Evolutionary conservation across 2,888 invertebrate species (phyloP), one percentile per base, ranked within the genome.

Genomic region (Cetonia aurata): DNA sequence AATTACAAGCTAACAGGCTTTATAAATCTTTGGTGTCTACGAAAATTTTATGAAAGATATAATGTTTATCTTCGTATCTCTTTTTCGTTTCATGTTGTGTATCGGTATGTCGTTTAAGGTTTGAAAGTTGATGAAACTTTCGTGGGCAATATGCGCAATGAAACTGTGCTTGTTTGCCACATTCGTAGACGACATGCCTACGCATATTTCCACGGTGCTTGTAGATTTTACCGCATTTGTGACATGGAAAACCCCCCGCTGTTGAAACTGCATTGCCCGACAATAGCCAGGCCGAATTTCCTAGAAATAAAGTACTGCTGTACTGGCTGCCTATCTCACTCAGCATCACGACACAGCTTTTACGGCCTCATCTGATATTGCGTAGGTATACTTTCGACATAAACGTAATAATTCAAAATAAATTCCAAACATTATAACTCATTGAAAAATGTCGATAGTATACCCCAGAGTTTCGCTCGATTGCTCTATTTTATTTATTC

Each of bases 161-260:
- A 85, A 89, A 89, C 80, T 88, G 87, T 41, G 90, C 89, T 75
- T 87, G 86, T 81, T 89, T 89, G 77, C 89, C 88, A 81, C 93
- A 93, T 82, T 93, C 93, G 84, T 91, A 90, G 80, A 89, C 89
- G 79, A 90, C 88, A 82, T 93, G 93, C 72, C 92, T 89, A 82
- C 91, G 91, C 79, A 94, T 87, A 73, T 92, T 93, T 77, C 92
- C 92, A 81, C 92, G 92, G 84, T 91, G 91, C 85, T 91, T 92
- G 88, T 95, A 95, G 78, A 91, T 89, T 86, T 94, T 95, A 76
- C 93, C 92, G 84, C 95, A 95, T 79, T 87, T 88, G 79, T 88
- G 88, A 86, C 92, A 92, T 73, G 85, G 76, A 74, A 72, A 76
- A 62, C 71, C 69, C 70, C 71, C 71, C 65, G 69, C 13, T 52